Percentiles rank a stretch among this genome's conserved stretches.
phyloP scores from a whole-genome alignment of 2,113 vertebrate species.

The Puntigrus tetrazona region DNA sequence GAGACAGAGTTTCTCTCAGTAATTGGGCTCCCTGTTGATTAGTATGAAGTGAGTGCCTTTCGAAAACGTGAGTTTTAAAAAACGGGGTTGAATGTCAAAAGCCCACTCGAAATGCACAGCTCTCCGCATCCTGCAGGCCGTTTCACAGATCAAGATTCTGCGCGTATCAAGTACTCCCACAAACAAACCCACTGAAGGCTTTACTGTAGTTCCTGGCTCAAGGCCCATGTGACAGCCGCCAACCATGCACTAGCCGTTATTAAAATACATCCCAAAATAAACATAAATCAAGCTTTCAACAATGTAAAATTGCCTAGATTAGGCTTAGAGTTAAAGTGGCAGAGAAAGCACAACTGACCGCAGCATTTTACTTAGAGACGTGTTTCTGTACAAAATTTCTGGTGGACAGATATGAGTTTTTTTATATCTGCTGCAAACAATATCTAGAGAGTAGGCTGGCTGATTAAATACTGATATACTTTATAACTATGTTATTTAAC shows the following conservation, averaged over 20 bases:
- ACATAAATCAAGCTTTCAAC: slow-evolving; percentile 1
- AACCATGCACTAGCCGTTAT: slow-evolving; percentile 20
- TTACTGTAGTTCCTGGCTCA: slow-evolving; percentile 4
- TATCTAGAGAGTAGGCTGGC: neutral
- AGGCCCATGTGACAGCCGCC: neutral
- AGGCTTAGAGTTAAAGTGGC: neutral
- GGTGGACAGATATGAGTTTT: neutral
- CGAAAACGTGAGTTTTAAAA: slow-evolving; percentile 20
- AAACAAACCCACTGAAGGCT: slow-evolving; percentile 19
- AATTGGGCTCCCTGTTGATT: slow-evolving; percentile 54
- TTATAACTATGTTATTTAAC: no score
- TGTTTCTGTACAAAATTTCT: neutral
- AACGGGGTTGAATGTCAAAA: slow-evolving; percentile 35
- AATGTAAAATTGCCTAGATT: neutral
- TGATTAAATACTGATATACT: neutral
- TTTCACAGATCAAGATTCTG: slow-evolving; percentile 1
- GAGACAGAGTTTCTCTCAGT: slow-evolving; percentile 19
- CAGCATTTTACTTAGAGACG: neutral
- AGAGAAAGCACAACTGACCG: neutral
- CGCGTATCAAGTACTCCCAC: slow-evolving; percentile 15
- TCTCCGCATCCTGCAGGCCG: slow-evolving; percentile 3
- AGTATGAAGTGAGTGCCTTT: slow-evolving; percentile 31
- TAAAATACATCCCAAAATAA: neutral
- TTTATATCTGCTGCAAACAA: neutral
- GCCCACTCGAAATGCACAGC: slow-evolving; percentile 20